phyloP scores from a whole-genome alignment of 2,797 vertebrate genomes.

The Chelidonichthys spinosus region DNA sequence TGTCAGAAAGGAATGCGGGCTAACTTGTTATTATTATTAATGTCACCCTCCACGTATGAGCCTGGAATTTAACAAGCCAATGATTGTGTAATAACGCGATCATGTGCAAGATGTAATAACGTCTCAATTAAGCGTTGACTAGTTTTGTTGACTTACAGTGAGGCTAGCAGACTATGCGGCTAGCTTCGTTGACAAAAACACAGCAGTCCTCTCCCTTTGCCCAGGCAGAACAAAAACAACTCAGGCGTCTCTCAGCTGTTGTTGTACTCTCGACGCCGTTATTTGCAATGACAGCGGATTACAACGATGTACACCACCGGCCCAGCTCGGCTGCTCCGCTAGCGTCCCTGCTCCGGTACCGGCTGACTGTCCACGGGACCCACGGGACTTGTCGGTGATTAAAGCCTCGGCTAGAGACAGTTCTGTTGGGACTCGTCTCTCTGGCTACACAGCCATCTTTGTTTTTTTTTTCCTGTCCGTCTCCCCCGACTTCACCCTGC shows the following conservation, averaged over 20 bases:
- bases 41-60: constrained; percentile 29
- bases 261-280: constrained; percentile 78
- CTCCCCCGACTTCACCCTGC: constrained; percentile 72
- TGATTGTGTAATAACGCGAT: constrained; percentile 55
- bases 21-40: constrained; percentile 58
- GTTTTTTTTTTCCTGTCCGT: constrained; percentile 82
- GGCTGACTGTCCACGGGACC: constrained; percentile 62
- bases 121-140: constrained; percentile 54
- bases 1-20: constrained; percentile 65
- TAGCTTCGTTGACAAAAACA: constrained; percentile 77
- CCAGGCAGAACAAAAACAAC: constrained; percentile 85
- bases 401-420: constrained; percentile 62
- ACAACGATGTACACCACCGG: constrained; percentile 61
- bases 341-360: constrained; percentile 71
- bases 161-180: constrained; percentile 74
- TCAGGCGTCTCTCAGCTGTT: constrained; percentile 75
- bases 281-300: constrained; percentile 80
- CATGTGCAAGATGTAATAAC: constrained; percentile 45
- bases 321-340: constrained; percentile 65
- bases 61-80: constrained; percentile 42
- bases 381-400: constrained; percentile 65
- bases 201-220: constrained; percentile 73
- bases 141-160: constrained; percentile 76
- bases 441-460: constrained; percentile 89
- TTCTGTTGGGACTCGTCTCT: constrained; percentile 77